These are phyloP conservation scores for Himantopus leucocephalus DNA, from an alignment of 2,113 vertebrate genomes.

Conservation along the genomic window DNA sequence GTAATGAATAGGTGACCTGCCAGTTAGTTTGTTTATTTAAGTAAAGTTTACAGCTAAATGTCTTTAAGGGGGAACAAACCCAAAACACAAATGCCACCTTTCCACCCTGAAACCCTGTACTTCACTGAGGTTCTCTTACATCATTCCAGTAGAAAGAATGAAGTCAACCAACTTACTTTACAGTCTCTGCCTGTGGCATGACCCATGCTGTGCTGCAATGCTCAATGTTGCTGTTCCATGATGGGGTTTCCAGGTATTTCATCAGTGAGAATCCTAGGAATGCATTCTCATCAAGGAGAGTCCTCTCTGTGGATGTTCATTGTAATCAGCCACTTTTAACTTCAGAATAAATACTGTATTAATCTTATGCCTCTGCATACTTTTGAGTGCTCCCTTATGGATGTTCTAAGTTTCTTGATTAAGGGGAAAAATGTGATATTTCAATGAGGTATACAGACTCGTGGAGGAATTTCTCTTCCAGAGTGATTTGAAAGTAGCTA, in stretches of 20 bases:
- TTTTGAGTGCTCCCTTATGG: neutral
- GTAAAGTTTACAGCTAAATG: neutral
- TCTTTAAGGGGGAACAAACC: neutral
- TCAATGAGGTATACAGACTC: neutral
- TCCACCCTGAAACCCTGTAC: neutral
- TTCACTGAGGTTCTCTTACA: neutral
- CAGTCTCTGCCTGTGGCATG: neutral
- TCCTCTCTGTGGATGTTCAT: neutral
- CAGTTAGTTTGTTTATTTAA: neutral
- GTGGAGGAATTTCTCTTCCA: neutral
- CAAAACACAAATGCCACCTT: neutral
- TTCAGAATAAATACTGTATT: neutral
- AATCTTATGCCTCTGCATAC: neutral
- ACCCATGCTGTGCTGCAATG: neutral
- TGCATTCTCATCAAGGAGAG: neutral
- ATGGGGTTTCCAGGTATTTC: neutral
- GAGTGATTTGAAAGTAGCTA: neutral
- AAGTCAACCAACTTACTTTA: neutral
- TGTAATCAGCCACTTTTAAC: neutral
- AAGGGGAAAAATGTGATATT: neutral
- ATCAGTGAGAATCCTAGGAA: neutral
- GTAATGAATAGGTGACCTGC: neutral
- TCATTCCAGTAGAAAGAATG: neutral
- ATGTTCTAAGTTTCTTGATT: neutral
- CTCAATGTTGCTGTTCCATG: neutral